Evolutionary conservation across 2,797 vertebrate species (phyloP).

Genomic region (Caiman crocodilus): DNA sequence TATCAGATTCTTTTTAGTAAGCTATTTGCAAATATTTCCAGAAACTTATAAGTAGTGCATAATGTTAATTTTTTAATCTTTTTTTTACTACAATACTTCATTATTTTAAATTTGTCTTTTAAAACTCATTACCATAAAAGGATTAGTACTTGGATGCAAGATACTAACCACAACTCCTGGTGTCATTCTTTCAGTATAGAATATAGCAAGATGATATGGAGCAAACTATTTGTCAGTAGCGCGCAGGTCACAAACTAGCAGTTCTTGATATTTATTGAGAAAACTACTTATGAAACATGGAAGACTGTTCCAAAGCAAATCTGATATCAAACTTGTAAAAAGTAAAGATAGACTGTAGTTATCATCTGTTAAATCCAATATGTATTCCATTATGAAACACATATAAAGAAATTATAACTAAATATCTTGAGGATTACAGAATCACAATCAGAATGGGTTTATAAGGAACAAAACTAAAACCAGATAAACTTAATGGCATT

Average conservation of each 20-base stretch:
- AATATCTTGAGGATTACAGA: not conserved
- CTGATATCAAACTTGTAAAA: not conserved
- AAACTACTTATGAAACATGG: not conserved
- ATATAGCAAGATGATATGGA: not conserved
- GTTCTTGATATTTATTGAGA: not conserved
- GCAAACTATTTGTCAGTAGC: not conserved
- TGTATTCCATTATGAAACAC: not conserved
- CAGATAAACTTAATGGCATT: not conserved
- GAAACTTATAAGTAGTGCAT: not conserved
- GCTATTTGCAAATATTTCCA: not conserved
- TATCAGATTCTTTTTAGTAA: not conserved
- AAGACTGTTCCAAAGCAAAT: not conserved
- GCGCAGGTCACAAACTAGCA: not conserved
- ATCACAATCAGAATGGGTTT: not conserved
- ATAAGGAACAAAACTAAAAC: not conserved
- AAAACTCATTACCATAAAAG: not conserved
- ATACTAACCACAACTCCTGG: not conserved
- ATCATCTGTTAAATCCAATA: not conserved
- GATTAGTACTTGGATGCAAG: not conserved
- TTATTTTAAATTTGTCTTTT: not conserved
- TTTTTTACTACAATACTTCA: not conserved
- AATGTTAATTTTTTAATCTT: not conserved
- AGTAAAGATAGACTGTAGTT: not conserved
- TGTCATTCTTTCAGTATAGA: not conserved
- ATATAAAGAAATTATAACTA: not conserved